Base-by-base conservation (phyloP, 1,140 invertebrate species). In the Pantala flavescens region DNA sequence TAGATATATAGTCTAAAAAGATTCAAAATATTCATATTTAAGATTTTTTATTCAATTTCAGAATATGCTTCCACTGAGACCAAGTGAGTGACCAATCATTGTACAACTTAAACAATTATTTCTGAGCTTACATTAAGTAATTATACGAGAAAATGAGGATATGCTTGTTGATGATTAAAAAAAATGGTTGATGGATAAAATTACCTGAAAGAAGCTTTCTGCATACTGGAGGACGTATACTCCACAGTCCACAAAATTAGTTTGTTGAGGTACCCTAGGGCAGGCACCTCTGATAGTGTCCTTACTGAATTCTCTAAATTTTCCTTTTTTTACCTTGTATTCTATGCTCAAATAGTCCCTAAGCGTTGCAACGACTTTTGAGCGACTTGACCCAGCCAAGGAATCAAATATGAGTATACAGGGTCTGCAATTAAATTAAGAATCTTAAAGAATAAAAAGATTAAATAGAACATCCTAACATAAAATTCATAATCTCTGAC, bases 331-430 rank as follows among this genome's bases (percentile, higher is more conserved):
- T 2, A 89, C 88, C 79, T 91, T 87, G 84, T 95, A 93, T 86
- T 98, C 96, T 78, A 94, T 91, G 55, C 89, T 91, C 23, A 98
- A 84, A 83, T 98, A 98, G 79, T 95, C 93, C 42, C 94, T 84
- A 73, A 98, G 83, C 0, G 93, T 96, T 11, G 93, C 91, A 5
- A 95, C 92, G 74, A 97, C 92, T 74, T 91, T 86, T 43, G 88
- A 88, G 79, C 94, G 86, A 74, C 89, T 91, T 19, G 91, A 89
- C 19, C 92, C 91, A 76, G 90, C 89, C 77, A 98, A 83, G 0
- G 96, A 98, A 83, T 98, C 96, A 83, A 98, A 97, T 81, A 98
- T 94, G 73, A 98, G 84, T 80, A 98, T 97, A 81, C 95, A 95
- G 0, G 96, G 95, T 76, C 87, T 90, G 81, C 28, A 36, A 36